Base-by-base conservation (phyloP, 2,888 invertebrate species). In the Dasypolia templi region DNA sequence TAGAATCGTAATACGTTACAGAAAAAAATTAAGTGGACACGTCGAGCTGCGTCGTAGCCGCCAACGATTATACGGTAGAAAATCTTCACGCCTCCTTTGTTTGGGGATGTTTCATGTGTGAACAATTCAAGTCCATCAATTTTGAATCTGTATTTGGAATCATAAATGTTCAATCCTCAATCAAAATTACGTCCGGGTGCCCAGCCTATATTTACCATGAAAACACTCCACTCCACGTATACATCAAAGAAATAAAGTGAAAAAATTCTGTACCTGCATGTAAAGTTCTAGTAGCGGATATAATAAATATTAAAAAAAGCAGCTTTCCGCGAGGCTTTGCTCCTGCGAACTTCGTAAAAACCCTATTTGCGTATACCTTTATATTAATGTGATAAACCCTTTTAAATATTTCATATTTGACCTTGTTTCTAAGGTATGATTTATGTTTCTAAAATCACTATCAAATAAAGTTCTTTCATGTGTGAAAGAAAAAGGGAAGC, bases 291-390 rank as follows among this genome's bases (percentile, higher is more conserved):
- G 78, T 58, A 81, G 58, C 66, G 77, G 72, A 63, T 56, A 77
- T 72, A 72, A 77, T 82, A 81, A 81, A 81, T 81, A 81, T 81
- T 81, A 81, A 81, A 80, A n/a, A n/a, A 77, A 58, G 46, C 65
- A 63, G 77, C 58, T 72, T 66, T 69, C 68, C 61, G 68, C 59
- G 55, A 39, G 67, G 61, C 56, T 73, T 77, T 53, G 22, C 56
- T 67, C 53, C 59, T 66, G 12, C 49, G 42, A 58, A 72, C 46
- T 81, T 68, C 29, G 42, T 49, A 44, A 65, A 77, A 68, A 53
- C 35, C 39, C 9, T 65, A 62, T n/a, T n/a, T n/a, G n/a, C n/a
- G 49, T 55, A 63, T 58, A 59, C 72, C 44, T 32, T 58, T 78
- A 55, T 56, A 79, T 63, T 75, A 70, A 70, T 66, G 42, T 56